These are phyloP conservation scores for Gyrodactylus bullatarudis DNA, from an alignment of 1,140 invertebrate species.

Conservation along the genomic window DNA sequence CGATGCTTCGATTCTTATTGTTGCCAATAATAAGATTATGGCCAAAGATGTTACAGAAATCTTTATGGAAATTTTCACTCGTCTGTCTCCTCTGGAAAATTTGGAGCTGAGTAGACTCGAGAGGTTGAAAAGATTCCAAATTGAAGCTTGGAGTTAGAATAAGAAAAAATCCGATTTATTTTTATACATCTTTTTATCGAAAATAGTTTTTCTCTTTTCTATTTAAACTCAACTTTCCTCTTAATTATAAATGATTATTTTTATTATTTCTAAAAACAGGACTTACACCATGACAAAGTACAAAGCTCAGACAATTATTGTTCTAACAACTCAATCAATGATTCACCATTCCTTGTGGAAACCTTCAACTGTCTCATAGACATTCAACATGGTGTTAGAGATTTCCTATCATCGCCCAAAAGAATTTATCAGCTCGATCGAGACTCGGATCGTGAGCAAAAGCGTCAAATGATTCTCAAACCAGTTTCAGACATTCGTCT, in stretches of 20 bases:
- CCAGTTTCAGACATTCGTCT: neutral
- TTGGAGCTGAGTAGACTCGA: neutral
- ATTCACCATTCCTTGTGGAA: neutral
- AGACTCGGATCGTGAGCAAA: neutral
- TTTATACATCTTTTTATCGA: neutral
- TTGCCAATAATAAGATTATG: neutral
- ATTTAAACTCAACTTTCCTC: neutral
- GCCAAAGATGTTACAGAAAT: neutral
- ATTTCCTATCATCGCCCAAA: neutral
- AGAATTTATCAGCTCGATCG: neutral
- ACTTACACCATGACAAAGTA: too few relatives aligned
- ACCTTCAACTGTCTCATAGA: neutral
- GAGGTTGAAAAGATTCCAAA: neutral
- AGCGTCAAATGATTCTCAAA: neutral
- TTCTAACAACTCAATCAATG: neutral
- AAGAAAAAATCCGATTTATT: neutral
- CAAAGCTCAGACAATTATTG: too few relatives aligned
- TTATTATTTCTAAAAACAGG: neutral
- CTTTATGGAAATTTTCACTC: neutral
- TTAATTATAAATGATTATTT: neutral
- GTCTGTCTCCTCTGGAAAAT: neutral
- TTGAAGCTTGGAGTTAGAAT: neutral
- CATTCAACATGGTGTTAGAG: neutral
- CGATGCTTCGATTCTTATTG: neutral
- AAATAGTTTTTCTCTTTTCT: neutral